These are phyloP conservation scores for Conomelus anceps DNA, from an alignment of 2,888 invertebrate species.

Conservation along the genomic window DNA sequence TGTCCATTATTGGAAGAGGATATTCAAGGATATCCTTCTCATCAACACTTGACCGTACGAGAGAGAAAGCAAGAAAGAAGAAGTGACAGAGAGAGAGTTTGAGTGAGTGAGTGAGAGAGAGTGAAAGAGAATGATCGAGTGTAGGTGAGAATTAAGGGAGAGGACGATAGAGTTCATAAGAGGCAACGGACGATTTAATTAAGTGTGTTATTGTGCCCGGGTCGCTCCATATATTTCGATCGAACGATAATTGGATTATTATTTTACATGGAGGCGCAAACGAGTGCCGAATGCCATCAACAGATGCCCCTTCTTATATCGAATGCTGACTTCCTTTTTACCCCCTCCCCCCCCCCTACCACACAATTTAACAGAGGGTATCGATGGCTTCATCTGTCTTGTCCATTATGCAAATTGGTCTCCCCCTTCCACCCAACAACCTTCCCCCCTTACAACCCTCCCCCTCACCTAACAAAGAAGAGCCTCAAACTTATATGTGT, in stretches of 20 bases:
- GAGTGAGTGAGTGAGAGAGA: too few species aligned
- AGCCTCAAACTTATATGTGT: neutral
- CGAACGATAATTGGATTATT: neutral
- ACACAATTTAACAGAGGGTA: constrained; percentile 2
- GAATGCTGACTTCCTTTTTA: neutral
- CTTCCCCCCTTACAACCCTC: neutral
- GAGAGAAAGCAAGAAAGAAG: too few species aligned
- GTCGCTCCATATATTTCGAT: neutral
- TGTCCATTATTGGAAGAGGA: too few species aligned
- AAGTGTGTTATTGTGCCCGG: neutral
- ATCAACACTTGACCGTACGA: too few species aligned
- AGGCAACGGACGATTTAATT: neutral
- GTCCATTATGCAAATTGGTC: neutral
- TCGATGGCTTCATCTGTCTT: neutral
- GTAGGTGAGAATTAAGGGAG: too few species aligned
- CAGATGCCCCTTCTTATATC: neutral
- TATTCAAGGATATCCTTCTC: too few species aligned
- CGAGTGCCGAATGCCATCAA: constrained; percentile 2
- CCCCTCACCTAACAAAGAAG: neutral
- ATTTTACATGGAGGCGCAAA: neutral
- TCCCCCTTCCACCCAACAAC: neutral
- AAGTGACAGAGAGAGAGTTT: too few species aligned
- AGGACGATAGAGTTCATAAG: too few species aligned
- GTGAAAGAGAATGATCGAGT: neutral
- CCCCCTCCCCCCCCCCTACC: neutral